These are phyloP conservation scores for Pavo muticus DNA, from an alignment of 2,113 vertebrate genomes.

Conservation along the genomic window DNA sequence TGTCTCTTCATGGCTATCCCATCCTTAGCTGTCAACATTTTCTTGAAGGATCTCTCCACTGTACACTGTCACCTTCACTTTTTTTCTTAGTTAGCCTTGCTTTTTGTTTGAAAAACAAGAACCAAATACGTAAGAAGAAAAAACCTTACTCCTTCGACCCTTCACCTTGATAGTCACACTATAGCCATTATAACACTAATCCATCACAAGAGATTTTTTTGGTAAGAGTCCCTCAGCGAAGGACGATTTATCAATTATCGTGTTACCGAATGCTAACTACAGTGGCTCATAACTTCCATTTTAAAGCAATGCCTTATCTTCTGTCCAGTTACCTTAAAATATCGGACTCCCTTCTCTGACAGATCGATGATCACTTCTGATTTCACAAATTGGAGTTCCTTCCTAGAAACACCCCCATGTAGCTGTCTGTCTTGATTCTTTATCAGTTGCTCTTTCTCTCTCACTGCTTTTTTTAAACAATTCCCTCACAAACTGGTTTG, in stretches of 20 bases:
- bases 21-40: neutral
- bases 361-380: neutral
- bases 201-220: neutral
- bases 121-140: neutral
- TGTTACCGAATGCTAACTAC: neutral
- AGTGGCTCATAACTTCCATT: neutral
- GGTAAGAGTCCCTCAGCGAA: neutral
- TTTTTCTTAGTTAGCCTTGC: neutral
- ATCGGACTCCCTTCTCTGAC: neutral
- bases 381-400: neutral
- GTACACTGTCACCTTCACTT: neutral
- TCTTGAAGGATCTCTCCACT: neutral
- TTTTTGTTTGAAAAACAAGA: neutral
- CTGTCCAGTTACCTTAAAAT: neutral
- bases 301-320: neutral
- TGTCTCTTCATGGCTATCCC: neutral
- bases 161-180: neutral
- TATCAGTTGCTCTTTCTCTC: neutral
- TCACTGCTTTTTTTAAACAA: neutral
- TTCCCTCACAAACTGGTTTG: neutral
- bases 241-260: neutral
- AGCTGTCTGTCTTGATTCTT: neutral
- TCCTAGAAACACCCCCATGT: neutral
- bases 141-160: neutral
- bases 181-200: neutral